Base-by-base conservation (phyloP, 2,113 vertebrate species). In the Notarius lentiginosus region DNA sequence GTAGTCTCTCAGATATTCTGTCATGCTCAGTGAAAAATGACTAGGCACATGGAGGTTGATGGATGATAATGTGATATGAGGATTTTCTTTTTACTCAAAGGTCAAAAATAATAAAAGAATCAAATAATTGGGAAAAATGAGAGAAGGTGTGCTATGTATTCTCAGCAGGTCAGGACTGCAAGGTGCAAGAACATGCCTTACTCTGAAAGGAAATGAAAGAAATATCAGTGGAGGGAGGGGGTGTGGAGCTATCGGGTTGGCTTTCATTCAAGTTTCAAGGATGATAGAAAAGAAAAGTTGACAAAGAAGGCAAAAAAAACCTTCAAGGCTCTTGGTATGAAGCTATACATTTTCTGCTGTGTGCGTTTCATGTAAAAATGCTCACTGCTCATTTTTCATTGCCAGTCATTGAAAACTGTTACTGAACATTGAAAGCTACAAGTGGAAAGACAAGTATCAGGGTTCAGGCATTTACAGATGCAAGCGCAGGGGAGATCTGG, bases 241-340 rank as follows among this genome's bases (percentile, higher is more conserved):
- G 41, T 41, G 41, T 41, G 41, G 41, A 41, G 24, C 47, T 66
- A 20, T 22, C 49, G 24, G 61, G 47, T 49, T 55, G 73, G 18
- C 87, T 11, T 20, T 66, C 90, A 80, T 70, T 85, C 87, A 89
- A 90, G 88, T 85, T 90, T 91, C 80, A 92, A 91, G 90, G 84
- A 89, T 91, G 93, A 92, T 92, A 79, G 56, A 66, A 66, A 24
- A 60, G 18, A 9, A 15, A 61, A 76, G 91, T 86, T 87, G 91
- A 90, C 84, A 92, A 89, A 92, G 87, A 63, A 85, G 51, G 1
- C 5, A 77, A 83, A 79, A 65, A 51, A 49, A 30, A 20, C 5
- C 27, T 90, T 89, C 89, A 90, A 90, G 89, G 88, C 84, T 41
- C 0, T 4, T 81, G 73, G 87, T 92, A 93, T 92, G 91, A 89